Conservation (phyloP, 2,113 vertebrate species). For the Microcebus jonahi region DNA sequence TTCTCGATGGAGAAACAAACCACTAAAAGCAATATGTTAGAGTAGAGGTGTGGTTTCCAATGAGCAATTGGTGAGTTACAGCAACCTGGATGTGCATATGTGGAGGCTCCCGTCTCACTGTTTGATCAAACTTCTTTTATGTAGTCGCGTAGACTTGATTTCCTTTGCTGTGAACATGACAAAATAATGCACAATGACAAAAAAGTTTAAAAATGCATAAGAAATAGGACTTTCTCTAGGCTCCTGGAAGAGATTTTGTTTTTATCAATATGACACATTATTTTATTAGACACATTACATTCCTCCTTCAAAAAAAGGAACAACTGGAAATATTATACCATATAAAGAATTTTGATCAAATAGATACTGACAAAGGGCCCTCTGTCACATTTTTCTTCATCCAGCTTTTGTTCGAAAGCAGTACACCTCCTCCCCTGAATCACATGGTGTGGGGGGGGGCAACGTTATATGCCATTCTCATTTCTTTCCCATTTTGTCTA, state of each 20-base stretch:
- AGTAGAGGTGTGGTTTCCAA: conserved; percentile 81
- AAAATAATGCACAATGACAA: conserved; percentile 57
- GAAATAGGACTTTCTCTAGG: conserved; percentile 20
- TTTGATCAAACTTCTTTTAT: conserved; percentile 85
- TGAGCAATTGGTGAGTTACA: conserved; percentile 66
- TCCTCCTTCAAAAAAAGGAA: conserved; percentile 27
- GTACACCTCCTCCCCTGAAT: conserved; percentile 81
- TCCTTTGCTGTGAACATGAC: conserved; percentile 76
- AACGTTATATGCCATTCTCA: conserved; percentile 76
- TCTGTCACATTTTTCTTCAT: conserved; percentile 77
- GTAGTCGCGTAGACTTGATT: conserved; percentile 70
- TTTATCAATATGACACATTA: not conserved
- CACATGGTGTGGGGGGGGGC: conserved; percentile 66
- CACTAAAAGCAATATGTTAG: conserved; percentile 83
- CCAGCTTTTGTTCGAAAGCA: conserved; percentile 79
- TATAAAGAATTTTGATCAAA: conserved; percentile 85
- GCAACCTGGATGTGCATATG: conserved; percentile 82
- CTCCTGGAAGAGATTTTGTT: conserved; percentile 17
- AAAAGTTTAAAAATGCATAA: conserved; percentile 23
- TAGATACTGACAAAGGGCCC: conserved; percentile 81
- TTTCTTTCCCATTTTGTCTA: conserved; percentile 79
- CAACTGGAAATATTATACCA: conserved; percentile 20
- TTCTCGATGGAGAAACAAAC: conserved; percentile 80
- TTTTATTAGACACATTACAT: not conserved
- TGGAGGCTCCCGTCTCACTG: conserved; percentile 82